These are phyloP conservation scores for Danio jaintianensis DNA, from an alignment of 2,797 vertebrate genomes.

Conservation along the genomic window DNA sequence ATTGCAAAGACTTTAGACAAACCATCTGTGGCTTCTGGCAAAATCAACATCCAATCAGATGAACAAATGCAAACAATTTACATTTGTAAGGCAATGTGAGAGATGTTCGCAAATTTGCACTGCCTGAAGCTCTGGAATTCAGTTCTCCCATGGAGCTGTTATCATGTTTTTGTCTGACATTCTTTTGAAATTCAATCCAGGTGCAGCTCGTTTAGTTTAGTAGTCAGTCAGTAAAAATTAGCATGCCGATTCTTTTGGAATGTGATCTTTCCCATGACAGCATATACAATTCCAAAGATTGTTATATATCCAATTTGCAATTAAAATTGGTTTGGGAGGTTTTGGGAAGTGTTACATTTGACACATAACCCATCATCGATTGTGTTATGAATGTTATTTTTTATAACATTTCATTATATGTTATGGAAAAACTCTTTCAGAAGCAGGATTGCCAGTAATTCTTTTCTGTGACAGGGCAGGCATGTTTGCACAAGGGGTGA, in stretches of 20 bases:
- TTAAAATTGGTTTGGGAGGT: background rate
- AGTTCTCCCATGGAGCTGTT: background rate
- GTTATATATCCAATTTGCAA: background rate
- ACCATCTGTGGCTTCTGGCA: background rate
- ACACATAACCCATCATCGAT: background rate
- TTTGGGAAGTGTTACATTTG: background rate
- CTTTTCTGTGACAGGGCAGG: background rate
- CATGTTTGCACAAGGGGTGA: constrained; percentile 10
- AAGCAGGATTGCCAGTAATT: background rate
- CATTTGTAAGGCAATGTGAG: constrained; percentile 14
- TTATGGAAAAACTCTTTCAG: background rate
- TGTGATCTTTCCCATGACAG: constrained; percentile 26
- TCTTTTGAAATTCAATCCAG: constrained; percentile 55
- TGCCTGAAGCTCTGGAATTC: background rate
- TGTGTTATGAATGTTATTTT: no score
- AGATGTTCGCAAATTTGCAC: background rate
- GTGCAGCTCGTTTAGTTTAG: constrained; percentile 48
- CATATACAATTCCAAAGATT: background rate
- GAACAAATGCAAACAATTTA: constrained; percentile 7
- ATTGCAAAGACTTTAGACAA: background rate
- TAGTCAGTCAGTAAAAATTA: constrained; percentile 61
- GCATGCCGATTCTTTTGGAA: constrained; percentile 59
- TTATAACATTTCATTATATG: no score
- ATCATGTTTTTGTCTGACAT: constrained; percentile 26
- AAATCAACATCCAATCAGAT: background rate